Conservation (phyloP, 2,797 vertebrate genomes). For the Pteropus rufus region DNA sequence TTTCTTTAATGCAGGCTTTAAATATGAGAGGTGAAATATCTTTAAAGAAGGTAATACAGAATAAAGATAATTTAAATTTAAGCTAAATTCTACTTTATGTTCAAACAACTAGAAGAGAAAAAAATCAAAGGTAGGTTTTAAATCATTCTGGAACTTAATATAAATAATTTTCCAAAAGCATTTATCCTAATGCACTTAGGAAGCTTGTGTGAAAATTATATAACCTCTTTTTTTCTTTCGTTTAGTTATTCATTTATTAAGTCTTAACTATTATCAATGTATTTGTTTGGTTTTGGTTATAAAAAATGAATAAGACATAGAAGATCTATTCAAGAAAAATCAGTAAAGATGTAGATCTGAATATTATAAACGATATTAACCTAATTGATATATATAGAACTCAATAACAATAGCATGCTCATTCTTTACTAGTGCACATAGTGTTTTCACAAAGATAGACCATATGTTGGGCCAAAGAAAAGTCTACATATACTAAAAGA, state of each 20-base stretch:
- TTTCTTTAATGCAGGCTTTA: neutral
- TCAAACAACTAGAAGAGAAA: neutral
- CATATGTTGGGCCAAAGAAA: neutral
- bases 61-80: neutral
- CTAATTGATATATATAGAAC: neutral
- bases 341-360: neutral
- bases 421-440: neutral
- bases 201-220: neutral
- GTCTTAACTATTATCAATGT: neutral
- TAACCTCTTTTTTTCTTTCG: neutral
- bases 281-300: neutral
- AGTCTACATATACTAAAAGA: neutral
- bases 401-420: neutral
- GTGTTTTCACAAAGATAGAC: neutral
- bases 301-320: neutral
- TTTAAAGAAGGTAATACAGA: neutral
- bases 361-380: neutral
- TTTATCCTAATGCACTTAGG: neutral
- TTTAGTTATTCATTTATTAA: conserved; percentile 4
- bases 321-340: neutral
- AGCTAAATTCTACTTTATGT: neutral
- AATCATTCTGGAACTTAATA: neutral
- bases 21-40: neutral
- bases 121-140: neutral
- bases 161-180: neutral